Base-by-base conservation (phyloP, 1,140 invertebrate species). In the Eurosta solidaginis region DNA sequence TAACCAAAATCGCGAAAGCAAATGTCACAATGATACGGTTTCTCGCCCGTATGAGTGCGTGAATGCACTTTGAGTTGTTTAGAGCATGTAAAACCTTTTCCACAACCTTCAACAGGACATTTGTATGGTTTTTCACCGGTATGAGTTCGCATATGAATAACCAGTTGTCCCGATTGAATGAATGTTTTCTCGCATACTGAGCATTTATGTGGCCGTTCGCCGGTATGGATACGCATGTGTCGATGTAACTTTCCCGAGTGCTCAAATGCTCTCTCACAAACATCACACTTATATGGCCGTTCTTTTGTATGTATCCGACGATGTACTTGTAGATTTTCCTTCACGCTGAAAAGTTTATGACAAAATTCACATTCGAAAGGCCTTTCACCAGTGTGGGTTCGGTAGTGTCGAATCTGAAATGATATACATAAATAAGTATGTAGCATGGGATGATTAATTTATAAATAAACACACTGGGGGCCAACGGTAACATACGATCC, bases 131-230 rank as follows among this genome's bases (percentile, higher is more conserved):
- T 96, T 89, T 96, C 95, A 1, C 96, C 92, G 0, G 97, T 98
- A 87, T 99, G 94, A 0, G 94, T 95, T 20, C 94, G 89, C 89
- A 94, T 92, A 83, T 96, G 94, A 78, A 95, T 96, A 0, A 95
- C 94, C 78, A 96, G 84, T 82, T 96, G 94, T 2, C 97, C 95
- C 45, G 94, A 95, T 84, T 96, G 95, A 33, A 96, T 96, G 85
- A 96, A 97, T 0, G 95, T 96, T 86, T 96, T 96, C 74, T 93
- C 92, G 87, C 97, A 99, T 59, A 97, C 92, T n/a, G 92, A 93
- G 86, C 97, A 99, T 82, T 95, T 95, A 88, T 97, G 97, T 0
- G 97, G 97, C 27, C 96, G 91, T 88, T 98, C 97, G 0, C 97
- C 93, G 0, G 95, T 97, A 84, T 97, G 96, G 80, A 96, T 96